A percentile compares a stretch with the other conserved stretches of the same genome.
phyloP scores from a whole-genome alignment of 2,888 invertebrate species.

The Gnatocerus cornutus region DNA sequence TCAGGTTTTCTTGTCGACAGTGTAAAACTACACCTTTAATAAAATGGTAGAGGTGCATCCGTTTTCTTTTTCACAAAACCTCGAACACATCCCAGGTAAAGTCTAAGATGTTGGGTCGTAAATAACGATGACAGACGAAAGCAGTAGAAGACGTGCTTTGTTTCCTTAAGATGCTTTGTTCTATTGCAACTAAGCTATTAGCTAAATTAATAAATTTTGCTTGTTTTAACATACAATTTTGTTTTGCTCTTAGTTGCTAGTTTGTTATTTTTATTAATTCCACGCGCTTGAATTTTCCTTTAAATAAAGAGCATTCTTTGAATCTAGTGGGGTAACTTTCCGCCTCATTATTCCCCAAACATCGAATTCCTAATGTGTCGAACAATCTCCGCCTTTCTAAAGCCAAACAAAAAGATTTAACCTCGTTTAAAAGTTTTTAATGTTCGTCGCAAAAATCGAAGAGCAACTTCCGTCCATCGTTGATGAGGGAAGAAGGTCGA shows the following conservation, averaged over 20 bases:
- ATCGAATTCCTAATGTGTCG: slow-evolving; percentile 17
- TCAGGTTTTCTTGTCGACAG: no score
- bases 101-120: neutral
- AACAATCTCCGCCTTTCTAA: slow-evolving; percentile 1
- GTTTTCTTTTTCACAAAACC: no score
- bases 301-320: slow-evolving; percentile 2
- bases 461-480: slow-evolving; percentile 3
- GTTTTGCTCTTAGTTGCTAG: no score
- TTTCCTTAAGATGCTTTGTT: no score
- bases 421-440: slow-evolving; percentile 31
- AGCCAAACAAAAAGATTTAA: slow-evolving; percentile 21
- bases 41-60: no score
- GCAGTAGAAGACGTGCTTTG: no score
- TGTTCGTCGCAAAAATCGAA: slow-evolving; percentile 12
- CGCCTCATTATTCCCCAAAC: slow-evolving; percentile 13
- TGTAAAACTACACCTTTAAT: no score
- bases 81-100: neutral
- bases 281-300: neutral
- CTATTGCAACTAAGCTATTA: no score
- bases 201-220: no score
- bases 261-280: no score
- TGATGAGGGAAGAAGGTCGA: slow-evolving; percentile 6
- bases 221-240: no score
- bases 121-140: slow-evolving; percentile 2
- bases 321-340: neutral